These are phyloP conservation scores for Cinclus mexicanus DNA, from an alignment of 2,113 vertebrate species.

Conservation along the genomic window DNA sequence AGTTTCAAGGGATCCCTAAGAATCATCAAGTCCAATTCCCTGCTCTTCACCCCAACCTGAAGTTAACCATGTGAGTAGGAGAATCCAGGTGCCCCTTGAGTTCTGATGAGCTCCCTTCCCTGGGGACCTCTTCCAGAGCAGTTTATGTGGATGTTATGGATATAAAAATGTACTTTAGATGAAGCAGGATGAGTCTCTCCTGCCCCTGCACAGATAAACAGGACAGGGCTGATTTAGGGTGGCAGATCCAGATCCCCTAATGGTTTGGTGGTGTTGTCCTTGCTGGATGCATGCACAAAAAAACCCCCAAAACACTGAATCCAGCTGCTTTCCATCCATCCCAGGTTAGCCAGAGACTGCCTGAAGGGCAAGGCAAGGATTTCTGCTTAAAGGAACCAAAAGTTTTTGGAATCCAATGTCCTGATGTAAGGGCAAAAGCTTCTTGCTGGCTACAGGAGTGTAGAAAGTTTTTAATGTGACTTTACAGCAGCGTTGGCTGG, in stretches of 20 bases:
- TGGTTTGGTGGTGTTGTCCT: background rate
- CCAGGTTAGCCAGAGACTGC: background rate
- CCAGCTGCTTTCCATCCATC: background rate
- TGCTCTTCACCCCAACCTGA: background rate
- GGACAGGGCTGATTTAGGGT: background rate
- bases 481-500: background rate
- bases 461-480: background rate
- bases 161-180: background rate
- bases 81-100: background rate
- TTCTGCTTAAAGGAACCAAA: background rate
- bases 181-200: background rate
- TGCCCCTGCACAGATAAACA: background rate
- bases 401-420: background rate
- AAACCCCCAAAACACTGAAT: background rate
- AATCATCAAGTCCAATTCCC: background rate
- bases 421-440: background rate
- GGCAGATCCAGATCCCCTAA: accelerated
- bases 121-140: background rate
- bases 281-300: background rate
- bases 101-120: background rate
- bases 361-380: background rate
- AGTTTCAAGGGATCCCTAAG: background rate
- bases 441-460: background rate
- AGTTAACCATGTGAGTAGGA: background rate
- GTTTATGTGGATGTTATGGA: background rate